Evolutionary conservation across 2,888 invertebrate genomes (phyloP), one percentile per base, ranked within the genome.

Genomic region (Tribolium freemani): DNA sequence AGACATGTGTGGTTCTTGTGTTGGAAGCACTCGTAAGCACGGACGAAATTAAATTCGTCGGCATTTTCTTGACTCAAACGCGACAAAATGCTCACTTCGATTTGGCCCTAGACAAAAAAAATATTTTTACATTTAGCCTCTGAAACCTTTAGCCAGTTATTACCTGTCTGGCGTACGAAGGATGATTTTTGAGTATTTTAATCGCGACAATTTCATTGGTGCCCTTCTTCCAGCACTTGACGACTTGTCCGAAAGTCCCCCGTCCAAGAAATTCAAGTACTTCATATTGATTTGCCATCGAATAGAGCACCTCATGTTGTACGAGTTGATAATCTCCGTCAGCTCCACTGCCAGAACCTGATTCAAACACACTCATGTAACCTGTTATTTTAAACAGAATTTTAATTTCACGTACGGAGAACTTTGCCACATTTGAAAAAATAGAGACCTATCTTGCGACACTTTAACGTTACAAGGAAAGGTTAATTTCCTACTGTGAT

Each of bases 221-320:
- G 87, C 99, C 99, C 87, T 99, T 98, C 89, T 99, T 99, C 99
- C 99, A 99, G 88, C 99, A 99, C 90, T 99, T 99, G 85, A 99
- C 99, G 85, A 99, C 99, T 91, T 96, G 92, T 78, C 99, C 99
- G 89, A 99, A 99, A 80, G 99, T 99, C 83, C 99, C 99, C 81
- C 99, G 94, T 81, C 99, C 99, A 85, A 99, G 92, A 89, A 99
- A 99, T 90, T 99, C 99, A 87, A 99, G 90, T 84, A 99, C 99
- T 91, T 98, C 90, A 87, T 93, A 98, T 89, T 97, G 95, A 83
- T 96, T 96, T 84, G 96, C 96, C 91, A 96, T 94, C 82, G 98
- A 98, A 89, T 96, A 97, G 84, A 99, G 93, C 80, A 97, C 94
- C 90, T 99, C 98, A 88, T 99, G 98, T 88, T 99, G 98, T 79